Evolutionary conservation across 2,888 invertebrate species (phyloP), one percentile per base, ranked within the genome.

Genomic region (Leptopterna dolabrata): DNA sequence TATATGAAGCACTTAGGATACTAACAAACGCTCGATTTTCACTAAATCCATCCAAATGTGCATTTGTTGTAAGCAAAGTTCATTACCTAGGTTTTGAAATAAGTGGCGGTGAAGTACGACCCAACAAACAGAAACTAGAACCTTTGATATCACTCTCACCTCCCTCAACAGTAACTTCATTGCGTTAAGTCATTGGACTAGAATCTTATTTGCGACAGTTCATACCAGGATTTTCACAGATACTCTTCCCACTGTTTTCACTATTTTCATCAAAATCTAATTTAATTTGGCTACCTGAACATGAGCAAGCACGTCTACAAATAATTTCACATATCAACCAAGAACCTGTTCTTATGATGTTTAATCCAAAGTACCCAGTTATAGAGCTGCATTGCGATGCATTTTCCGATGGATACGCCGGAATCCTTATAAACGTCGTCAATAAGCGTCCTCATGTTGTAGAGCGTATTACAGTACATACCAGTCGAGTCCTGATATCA

Each of bases 1-100:
- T 90, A 87, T 90, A 90, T 90, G 84, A 88, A 87, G 91, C 89
- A 43, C 90, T 90, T 19, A 81, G 87, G 19, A 76, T 45, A 0
- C 63, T 89, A 7, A 29, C 47, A 11, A 55, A 86, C 7, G 80
- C 89, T 9, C 45, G 76, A 0, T 76, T 90, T 16, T 86, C 78
- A 14, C 63, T 89, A 19, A 84, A 84, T 0, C 4, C 88, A 4
- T 80, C 88, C 6, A 89, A 89, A 47, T 81, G 86, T 80, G 63
- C n/a, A 47, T 87, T 88, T 70, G 45, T 88, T 16, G 51, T 24
- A n/a, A 0, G 14, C 0, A 76, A 88, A 36, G 13, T 80, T 2
- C 47, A 76, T 19, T 88, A 88, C 30, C 14, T 88, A 27, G 88
- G 88, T 3, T 86, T 76, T 86, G 27, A 73, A 29, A 29, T 86